Evolutionary conservation across 2,113 vertebrate species (phyloP).

Genomic region (Pavo muticus): DNA sequence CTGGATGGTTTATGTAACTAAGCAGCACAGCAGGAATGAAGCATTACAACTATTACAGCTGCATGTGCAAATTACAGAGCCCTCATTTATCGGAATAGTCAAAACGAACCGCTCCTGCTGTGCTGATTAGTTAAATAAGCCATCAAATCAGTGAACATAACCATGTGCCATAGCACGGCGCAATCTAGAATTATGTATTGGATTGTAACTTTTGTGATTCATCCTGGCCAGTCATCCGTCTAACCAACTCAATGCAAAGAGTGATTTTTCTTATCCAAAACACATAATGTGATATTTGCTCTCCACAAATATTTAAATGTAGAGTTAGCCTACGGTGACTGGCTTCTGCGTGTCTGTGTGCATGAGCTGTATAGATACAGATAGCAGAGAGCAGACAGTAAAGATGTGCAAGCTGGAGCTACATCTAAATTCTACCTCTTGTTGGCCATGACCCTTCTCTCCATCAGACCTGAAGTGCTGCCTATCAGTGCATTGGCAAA

Average conservation of each 20-base stretch:
- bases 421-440: slow-evolving; percentile 17
- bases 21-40: slow-evolving; percentile 60
- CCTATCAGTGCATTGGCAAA: not conserved
- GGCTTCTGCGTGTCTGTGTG: not conserved
- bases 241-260: slow-evolving; percentile 9
- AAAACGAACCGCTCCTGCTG: slow-evolving; percentile 65
- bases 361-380: not conserved
- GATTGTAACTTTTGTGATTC: slow-evolving; percentile 36
- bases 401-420: not conserved
- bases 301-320: not conserved
- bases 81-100: slow-evolving; percentile 64
- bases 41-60: slow-evolving; percentile 65
- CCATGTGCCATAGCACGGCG: not conserved
- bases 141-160: slow-evolving; percentile 69
- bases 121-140: slow-evolving; percentile 73
- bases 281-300: not conserved
- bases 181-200: slow-evolving; percentile 45
- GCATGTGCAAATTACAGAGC: slow-evolving; percentile 67
- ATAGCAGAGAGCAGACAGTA: not conserved
- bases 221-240: not conserved
- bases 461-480: not conserved
- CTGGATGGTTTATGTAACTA: slow-evolving; percentile 69
- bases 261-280: not conserved
- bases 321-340: not conserved
- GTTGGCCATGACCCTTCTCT: not conserved